A percentile compares a stretch with the other conserved stretches of the same genome.
Conservation (phyloP, 2,888 invertebrate species). For the Fabriciana adippe region DNA sequence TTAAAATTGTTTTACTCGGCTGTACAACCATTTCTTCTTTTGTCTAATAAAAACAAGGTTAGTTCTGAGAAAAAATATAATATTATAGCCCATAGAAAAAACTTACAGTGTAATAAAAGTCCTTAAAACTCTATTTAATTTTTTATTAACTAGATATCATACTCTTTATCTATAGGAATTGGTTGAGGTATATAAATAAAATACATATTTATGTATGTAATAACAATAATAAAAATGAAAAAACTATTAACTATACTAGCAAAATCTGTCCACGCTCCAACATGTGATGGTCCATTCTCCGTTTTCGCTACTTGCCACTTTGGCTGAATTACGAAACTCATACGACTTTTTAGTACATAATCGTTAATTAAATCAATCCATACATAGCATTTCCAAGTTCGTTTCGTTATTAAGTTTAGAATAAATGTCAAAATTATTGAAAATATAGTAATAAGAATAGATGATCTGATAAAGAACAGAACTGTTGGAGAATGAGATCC, state of each 20-base stretch:
- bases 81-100: too few relatives aligned
- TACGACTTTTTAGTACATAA: constrained; percentile 41
- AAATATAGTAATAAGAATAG: constrained; percentile 47
- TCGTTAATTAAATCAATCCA: constrained; percentile 47
- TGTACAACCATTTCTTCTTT: too few relatives aligned
- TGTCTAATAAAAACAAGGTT: too few relatives aligned
- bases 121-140: neutral
- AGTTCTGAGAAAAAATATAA: too few relatives aligned
- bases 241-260: constrained; percentile 48
- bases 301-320: constrained; percentile 42
- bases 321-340: constrained; percentile 45
- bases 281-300: constrained; percentile 21
- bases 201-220: constrained; percentile 47
- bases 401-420: constrained; percentile 43
- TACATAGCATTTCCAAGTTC: constrained; percentile 34
- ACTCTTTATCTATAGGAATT: constrained; percentile 4
- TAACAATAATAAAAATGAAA: constrained; percentile 30
- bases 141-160: constrained; percentile 1
- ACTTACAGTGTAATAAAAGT: too few relatives aligned
- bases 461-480: constrained; percentile 50
- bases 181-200: constrained; percentile 47
- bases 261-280: constrained; percentile 49
- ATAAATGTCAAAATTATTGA: constrained; percentile 45
- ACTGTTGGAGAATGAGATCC: constrained; percentile 48
- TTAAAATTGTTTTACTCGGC: too few relatives aligned